Evolutionary conservation across 64 coral and sea anemone species (phyloP).

Genomic region (Dendrophyllia cribrosa): DNA sequence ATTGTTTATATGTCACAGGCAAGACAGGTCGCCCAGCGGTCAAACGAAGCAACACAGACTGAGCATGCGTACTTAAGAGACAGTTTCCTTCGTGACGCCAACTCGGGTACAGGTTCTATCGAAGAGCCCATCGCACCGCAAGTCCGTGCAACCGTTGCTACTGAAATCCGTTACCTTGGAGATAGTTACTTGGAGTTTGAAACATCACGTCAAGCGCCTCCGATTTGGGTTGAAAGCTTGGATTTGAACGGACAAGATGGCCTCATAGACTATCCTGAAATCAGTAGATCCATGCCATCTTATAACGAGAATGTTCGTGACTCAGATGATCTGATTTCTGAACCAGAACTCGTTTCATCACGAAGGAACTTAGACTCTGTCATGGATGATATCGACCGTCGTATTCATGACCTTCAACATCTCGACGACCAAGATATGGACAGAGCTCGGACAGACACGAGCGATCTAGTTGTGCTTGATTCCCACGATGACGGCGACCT

Average conservation of each 20-base stretch:
- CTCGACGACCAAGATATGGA: not conserved
- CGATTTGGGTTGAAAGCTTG: not conserved
- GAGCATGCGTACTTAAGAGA: not conserved
- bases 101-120: not conserved
- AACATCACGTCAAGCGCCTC: not conserved
- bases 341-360: constrained; percentile 43
- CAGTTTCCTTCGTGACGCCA: not conserved
- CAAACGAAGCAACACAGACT: constrained; percentile 23
- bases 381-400: constrained; percentile 44
- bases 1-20: not conserved
- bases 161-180: constrained; percentile 20
- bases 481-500: constrained; percentile 35
- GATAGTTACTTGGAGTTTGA: not conserved
- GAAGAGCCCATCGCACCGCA: constrained; percentile 25
- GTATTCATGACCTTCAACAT: constrained; percentile 65
- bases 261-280: not conserved
- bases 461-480: constrained; percentile 23
- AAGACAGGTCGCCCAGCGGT: not conserved
- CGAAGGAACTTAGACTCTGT: constrained; percentile 19
- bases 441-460: constrained; percentile 1
- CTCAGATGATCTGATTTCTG: constrained; percentile 28
- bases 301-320: not conserved
- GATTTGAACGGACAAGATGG: constrained; percentile 16
- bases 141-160: constrained; percentile 20
- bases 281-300: not conserved